Evolutionary conservation across 2,797 vertebrate genomes (phyloP), one percentile per base, ranked within the genome.

Genomic region (Enteromius mattozi): DNA sequence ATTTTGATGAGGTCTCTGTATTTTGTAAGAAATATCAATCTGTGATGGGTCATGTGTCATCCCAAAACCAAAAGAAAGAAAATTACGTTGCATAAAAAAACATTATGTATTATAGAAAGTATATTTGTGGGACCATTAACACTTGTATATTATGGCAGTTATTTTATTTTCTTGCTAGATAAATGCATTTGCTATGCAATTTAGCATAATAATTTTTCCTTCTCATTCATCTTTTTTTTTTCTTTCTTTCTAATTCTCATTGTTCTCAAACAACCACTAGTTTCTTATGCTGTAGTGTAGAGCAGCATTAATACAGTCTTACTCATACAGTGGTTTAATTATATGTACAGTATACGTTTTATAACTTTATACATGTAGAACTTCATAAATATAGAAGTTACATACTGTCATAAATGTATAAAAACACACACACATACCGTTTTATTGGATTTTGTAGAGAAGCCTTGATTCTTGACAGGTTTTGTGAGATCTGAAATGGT

Each of bases 31-130:
- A 56, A 14, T 13, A 37, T 56, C 12, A 37, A 8, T n/a, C 47
- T 37, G 49, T 35, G 72, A n/a, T 37, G 10, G 30, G 63, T 37
- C 10, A 5, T 16, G 19, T 35, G 6, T 54, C 19, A 75, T 19
- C 49, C 21, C 72, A n/a, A 54, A 76, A 37, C 30, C 72, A 75
- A 75, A 75, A 54, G 13, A 47, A 27, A 27, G 2, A 51, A 74
- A 51, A 51, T 51, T 0, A 12, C 2, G 49, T 2, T 33, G 27
- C 8, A 49, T 19, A 24, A 24, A 13, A 17, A 24, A n/a, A 70
- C 9, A 24, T 13, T 6, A n/a, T 69, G 35, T 13, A 40, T 40
- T 68, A 6, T 40, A n/a, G 37, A 71, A 45, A 45, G 69, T 4
- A 9, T 4, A 27, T 70, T 70, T 42, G 7, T 4, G n/a, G 13